Evolutionary conservation across 2,888 invertebrate genomes (phyloP).

Genomic region (Candidula unifasciata): DNA sequence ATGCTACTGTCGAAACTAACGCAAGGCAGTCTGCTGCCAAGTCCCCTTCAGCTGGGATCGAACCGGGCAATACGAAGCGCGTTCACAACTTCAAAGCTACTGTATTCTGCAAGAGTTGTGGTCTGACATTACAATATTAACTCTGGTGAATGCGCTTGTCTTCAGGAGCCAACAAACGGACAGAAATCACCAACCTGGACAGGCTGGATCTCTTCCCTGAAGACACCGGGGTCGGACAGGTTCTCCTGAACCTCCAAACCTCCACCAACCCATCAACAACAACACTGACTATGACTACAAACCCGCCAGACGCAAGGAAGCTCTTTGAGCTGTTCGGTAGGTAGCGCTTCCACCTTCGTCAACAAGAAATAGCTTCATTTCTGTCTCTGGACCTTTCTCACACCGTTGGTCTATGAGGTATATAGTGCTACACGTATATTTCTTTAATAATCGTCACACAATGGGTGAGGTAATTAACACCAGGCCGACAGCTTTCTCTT

Average conservation of each 20-base stretch:
- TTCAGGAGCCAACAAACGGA: slow-evolving; percentile 30
- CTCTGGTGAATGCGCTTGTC: neutral
- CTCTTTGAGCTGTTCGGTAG: slow-evolving; percentile 45
- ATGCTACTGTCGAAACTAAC: too few species aligned
- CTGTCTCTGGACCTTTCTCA: too few species aligned
- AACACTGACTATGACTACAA: slow-evolving; percentile 27
- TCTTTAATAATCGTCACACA: too few species aligned
- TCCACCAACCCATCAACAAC: neutral
- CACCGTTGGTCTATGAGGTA: too few species aligned
- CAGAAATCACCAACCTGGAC: slow-evolving; percentile 46
- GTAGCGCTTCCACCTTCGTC: neutral
- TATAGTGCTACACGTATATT: too few species aligned
- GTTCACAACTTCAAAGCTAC: too few species aligned
- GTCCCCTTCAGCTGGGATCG: too few species aligned
- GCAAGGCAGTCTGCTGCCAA: too few species aligned
- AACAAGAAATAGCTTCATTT: too few species aligned
- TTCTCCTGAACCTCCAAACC: neutral
- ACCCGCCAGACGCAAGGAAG: slow-evolving; percentile 1
- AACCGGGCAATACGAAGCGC: too few species aligned
- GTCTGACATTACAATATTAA: neutral
- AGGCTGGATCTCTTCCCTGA: slow-evolving; percentile 19
- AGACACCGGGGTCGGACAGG: slow-evolving; percentile 8
- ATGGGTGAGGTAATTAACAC: too few species aligned
- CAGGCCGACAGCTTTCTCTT: too few species aligned
- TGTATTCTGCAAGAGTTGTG: neutral